A percentile compares a stretch with the other conserved stretches of the same genome.
phyloP scores from a whole-genome alignment of 2,797 vertebrate species.

The Anniella stebbinsi region DNA sequence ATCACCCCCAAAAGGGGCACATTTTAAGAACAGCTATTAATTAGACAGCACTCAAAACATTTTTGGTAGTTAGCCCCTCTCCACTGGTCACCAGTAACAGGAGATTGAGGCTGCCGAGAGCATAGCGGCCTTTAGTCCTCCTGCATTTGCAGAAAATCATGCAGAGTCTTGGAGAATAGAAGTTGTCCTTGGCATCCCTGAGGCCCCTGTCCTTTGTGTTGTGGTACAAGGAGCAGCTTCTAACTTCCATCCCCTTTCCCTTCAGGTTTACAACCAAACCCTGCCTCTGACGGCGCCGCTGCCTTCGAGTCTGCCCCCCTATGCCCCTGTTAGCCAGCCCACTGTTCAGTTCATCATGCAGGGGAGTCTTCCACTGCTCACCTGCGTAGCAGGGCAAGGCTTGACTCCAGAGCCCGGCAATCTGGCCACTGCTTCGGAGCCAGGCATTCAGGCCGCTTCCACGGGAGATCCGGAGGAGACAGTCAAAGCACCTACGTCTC shows the following conservation, averaged over 20 bases:
- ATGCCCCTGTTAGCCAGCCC: conserved; percentile 74
- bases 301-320: conserved; percentile 71
- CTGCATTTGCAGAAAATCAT: neutral
- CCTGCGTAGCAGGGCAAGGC: conserved; percentile 63
- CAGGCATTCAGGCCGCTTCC: conserved; percentile 63
- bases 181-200: conserved; percentile 14
- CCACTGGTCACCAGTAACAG: neutral
- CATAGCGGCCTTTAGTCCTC: neutral
- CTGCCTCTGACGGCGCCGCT: conserved; percentile 69
- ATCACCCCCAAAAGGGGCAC: neutral
- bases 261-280: conserved; percentile 76
- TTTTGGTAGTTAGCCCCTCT: neutral
- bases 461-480: conserved; percentile 63
- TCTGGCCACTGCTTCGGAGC: conserved; percentile 68
- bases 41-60: neutral
- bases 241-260: neutral
- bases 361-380: conserved; percentile 68
- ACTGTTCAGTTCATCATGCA: conserved; percentile 78
- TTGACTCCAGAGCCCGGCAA: conserved; percentile 67
- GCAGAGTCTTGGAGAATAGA: conserved; percentile 10
- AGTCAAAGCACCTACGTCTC: conserved; percentile 55
- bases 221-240: neutral
- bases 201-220: neutral
- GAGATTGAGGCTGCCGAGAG: neutral
- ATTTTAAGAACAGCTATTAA: conserved; percentile 1